Evolutionary conservation across 1,140 invertebrate species (phyloP).

Genomic region (Bradynema listronoti): DNA sequence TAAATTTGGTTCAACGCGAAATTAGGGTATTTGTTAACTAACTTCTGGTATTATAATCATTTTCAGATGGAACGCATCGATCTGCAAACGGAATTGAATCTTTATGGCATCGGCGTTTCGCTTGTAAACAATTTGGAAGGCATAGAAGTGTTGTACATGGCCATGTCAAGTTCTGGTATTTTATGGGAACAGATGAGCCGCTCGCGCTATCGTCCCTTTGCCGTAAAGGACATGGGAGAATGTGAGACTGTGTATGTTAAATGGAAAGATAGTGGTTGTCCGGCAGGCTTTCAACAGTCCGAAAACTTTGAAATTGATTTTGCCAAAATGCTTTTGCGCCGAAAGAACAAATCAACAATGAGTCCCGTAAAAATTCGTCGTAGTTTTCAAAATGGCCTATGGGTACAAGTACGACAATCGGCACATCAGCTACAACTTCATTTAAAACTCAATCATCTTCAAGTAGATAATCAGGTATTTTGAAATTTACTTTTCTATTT

Average conservation of each 20-base stretch:
- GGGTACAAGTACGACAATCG: conserved; percentile 75
- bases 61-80: conserved; percentile 39
- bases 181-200: background rate
- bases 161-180: background rate
- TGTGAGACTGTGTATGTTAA: background rate
- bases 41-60: too few relatives aligned
- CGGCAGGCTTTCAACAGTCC: background rate
- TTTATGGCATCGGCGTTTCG: conserved; percentile 84
- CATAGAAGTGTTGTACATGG: conserved; percentile 79
- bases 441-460: conserved; percentile 57
- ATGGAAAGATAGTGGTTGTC: background rate
- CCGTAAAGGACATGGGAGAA: background rate
- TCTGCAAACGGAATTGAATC: conserved; percentile 63
- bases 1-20: too few relatives aligned
- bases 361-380: background rate
- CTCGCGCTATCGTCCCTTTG: background rate
- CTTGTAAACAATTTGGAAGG: conserved; percentile 76
- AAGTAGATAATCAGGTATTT: conserved; percentile 53
- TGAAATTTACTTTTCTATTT: too few relatives aligned
- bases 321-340: background rate
- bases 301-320: background rate
- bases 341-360: conserved; percentile 1
- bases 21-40: too few relatives aligned
- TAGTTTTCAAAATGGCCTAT: conserved; percentile 65
- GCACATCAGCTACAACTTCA: conserved; percentile 73